Conservation (phyloP, 2,888 invertebrate species). For the Parnassius glacialis region DNA sequence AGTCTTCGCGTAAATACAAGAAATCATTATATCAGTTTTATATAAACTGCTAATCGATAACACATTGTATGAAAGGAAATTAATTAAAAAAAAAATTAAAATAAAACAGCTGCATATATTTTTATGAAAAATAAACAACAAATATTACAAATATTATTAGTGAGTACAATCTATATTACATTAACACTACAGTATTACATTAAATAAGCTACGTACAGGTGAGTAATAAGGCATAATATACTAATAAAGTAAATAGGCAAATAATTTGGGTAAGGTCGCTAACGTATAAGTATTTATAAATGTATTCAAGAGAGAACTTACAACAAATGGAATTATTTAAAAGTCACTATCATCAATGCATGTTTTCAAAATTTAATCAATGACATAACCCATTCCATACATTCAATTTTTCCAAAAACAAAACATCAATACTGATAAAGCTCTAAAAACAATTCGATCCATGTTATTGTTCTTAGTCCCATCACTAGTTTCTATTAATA, state of each 20-base stretch:
- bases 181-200: slow-evolving; percentile 27
- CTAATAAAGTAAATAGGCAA: slow-evolving; percentile 2
- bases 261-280: background rate
- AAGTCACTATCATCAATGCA: background rate
- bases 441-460: no score
- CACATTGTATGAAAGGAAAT: background rate
- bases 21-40: no score
- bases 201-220: slow-evolving; percentile 13
- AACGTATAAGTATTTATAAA: background rate
- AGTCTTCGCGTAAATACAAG: no score
- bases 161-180: slow-evolving; percentile 25
- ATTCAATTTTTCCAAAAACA: no score
- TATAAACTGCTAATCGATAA: background rate
- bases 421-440: no score
- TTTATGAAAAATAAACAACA: slow-evolving; percentile 36
- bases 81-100: slow-evolving; percentile 32
- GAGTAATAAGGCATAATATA: slow-evolving; percentile 3
- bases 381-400: no score
- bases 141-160: slow-evolving; percentile 25
- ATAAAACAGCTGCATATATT: slow-evolving; percentile 40
- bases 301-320: background rate
- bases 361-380: no score
- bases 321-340: background rate
- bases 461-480: no score
- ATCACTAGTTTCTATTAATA: no score